These are phyloP conservation scores for Thera obeliscata DNA, from an alignment of 2,888 invertebrate species.

Conservation along the genomic window DNA sequence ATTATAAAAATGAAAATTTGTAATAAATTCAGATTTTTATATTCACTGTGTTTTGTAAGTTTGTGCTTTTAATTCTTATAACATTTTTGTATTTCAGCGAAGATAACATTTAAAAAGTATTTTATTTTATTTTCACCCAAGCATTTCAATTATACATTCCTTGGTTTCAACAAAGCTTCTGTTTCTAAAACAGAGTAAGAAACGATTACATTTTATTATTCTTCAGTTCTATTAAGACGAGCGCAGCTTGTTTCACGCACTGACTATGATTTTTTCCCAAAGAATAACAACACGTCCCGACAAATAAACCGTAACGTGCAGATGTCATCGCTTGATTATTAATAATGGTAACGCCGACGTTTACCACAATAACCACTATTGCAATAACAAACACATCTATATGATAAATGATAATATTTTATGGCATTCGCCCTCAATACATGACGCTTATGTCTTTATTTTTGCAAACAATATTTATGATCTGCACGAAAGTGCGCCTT, in stretches of 20 bases:
- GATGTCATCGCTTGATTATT: conserved; percentile 74
- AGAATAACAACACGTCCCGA: conserved; percentile 56
- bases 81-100: conserved; percentile 14
- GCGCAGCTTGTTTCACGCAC: conserved; percentile 49
- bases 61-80: conserved; percentile 3
- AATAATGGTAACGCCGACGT: conserved; percentile 78
- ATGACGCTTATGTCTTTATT: conserved; percentile 76
- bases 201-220: neutral
- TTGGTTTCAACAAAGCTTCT: conserved; percentile 4
- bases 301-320: conserved; percentile 66
- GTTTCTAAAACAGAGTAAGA: neutral
- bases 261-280: conserved; percentile 33
- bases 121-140: conserved; percentile 2
- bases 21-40: conserved; percentile 28
- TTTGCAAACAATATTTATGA: conserved; percentile 54
- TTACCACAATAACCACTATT: conserved; percentile 77
- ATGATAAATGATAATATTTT: conserved; percentile 82
- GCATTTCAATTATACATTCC: conserved; percentile 7
- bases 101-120: neutral
- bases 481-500: conserved; percentile 39
- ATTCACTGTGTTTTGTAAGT: conserved; percentile 23
- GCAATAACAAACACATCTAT: conserved; percentile 77
- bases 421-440: conserved; percentile 76
- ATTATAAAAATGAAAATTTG: conserved; percentile 22
- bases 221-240: conserved; percentile 15